Evolutionary conservation across 2,797 vertebrate genomes (phyloP).

Genomic region (Typhlichthys subterraneus): DNA sequence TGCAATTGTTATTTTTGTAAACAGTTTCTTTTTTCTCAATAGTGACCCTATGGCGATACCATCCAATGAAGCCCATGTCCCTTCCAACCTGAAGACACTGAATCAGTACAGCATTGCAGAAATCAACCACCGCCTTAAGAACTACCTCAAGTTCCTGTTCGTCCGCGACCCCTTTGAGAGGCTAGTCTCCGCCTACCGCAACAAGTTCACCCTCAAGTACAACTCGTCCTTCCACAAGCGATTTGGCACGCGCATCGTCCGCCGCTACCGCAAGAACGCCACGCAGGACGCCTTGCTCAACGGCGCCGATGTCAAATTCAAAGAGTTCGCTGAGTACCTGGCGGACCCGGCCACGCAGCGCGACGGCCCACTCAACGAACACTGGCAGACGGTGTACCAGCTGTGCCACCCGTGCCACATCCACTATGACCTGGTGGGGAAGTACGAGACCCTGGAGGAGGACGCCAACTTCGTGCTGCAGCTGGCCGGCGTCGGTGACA

Average conservation of each 20-base stretch:
- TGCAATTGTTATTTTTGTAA: not conserved
- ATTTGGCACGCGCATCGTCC: conserved; percentile 94
- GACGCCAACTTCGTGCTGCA: conserved; percentile 91
- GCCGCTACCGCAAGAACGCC: conserved; percentile 93
- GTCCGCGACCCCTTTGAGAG: conserved; percentile 96
- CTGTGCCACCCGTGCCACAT: conserved; percentile 98
- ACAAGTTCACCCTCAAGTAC: conserved; percentile 98
- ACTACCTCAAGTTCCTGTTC: conserved; percentile 97
- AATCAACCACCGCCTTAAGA: conserved; percentile 98
- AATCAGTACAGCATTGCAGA: conserved; percentile 97
- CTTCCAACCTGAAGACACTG: conserved; percentile 93
- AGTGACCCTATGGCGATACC: conserved; percentile 95
- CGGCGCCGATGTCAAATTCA: conserved; percentile 90
- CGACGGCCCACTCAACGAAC: conserved; percentile 95
- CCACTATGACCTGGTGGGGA: conserved; percentile 95
- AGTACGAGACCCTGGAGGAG: conserved; percentile 95
- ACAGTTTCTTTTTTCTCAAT: conserved; percentile 1
- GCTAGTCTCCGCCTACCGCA: conserved; percentile 96
- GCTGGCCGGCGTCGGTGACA: conserved; percentile 84
- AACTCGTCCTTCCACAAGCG: conserved; percentile 98
- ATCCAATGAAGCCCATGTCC: conserved; percentile 91
- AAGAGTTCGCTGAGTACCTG: conserved; percentile 93
- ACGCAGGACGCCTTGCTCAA: conserved; percentile 89
- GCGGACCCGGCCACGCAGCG: conserved; percentile 90
- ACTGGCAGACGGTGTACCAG: conserved; percentile 96